Evolutionary conservation across 2,113 vertebrate genomes (phyloP).

Genomic region (Equus quagga): DNA sequence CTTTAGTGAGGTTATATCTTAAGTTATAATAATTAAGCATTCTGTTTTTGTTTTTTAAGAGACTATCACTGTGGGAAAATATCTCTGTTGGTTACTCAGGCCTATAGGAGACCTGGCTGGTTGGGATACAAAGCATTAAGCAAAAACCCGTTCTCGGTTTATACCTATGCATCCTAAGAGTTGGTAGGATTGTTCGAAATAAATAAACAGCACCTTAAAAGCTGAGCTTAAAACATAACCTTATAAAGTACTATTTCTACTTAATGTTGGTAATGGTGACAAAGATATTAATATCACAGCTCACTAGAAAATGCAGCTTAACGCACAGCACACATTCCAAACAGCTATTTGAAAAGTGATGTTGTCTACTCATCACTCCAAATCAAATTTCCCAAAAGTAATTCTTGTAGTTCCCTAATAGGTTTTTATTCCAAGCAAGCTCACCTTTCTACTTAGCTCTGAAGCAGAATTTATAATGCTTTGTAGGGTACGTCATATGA

Average conservation of each 20-base stretch:
- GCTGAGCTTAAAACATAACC: not conserved
- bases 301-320: constrained; percentile 39
- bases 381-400: constrained; percentile 64
- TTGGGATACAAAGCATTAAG: not conserved
- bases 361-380: not conserved
- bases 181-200: not conserved
- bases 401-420: constrained; percentile 44
- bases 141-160: not conserved
- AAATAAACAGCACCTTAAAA: constrained; percentile 10
- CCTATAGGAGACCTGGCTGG: not conserved
- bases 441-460: constrained; percentile 65
- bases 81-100: not conserved
- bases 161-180: not conserved
- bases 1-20: not conserved
- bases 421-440: constrained; percentile 63
- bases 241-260: not conserved
- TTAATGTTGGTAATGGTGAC: not conserved
- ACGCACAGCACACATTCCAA: not conserved
- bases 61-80: not conserved
- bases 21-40: constrained; percentile 24
- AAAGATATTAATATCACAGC: constrained; percentile 36
- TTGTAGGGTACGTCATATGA: constrained; percentile 67
- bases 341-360: constrained; percentile 49
- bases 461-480: constrained; percentile 66
- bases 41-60: not conserved